These are phyloP conservation scores for Lerema accius DNA, from an alignment of 1,140 invertebrate genomes.

Conservation along the genomic window DNA sequence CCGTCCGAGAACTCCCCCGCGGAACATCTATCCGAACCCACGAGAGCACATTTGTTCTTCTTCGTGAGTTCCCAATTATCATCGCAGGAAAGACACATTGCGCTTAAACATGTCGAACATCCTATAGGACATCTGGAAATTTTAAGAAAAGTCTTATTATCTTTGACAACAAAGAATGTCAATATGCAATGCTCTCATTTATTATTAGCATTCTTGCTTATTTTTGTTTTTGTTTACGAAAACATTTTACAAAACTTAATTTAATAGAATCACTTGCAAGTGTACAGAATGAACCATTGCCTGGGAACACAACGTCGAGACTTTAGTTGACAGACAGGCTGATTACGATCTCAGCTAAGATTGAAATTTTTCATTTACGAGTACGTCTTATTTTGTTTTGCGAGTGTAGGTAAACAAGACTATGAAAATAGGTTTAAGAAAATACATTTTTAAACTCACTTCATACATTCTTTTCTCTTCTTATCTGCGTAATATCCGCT, in stretches of 20 bases:
- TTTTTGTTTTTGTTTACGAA: neutral
- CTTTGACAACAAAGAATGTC: too few relatives aligned
- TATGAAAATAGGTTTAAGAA: neutral
- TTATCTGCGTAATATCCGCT: conserved; percentile 88
- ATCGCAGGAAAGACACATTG: conserved; percentile 87
- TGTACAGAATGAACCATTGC: neutral
- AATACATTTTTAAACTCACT: conserved; percentile 55
- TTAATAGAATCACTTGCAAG: neutral
- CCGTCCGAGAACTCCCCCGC: conserved; percentile 76
- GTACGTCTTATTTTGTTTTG: conserved; percentile 3
- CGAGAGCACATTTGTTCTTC: conserved; percentile 87
- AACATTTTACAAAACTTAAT: conserved; percentile 4
- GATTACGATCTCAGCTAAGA: neutral
- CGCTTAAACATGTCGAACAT: conserved; percentile 87
- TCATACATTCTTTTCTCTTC: conserved; percentile 88
- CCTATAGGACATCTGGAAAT: conserved; percentile 86
- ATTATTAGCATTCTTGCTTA: neutral
- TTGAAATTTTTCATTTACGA: neutral
- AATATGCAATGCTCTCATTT: conserved; percentile 1
- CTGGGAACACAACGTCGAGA: neutral
- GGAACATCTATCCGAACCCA: conserved; percentile 86
- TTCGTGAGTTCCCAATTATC: conserved; percentile 88
- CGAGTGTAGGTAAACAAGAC: neutral
- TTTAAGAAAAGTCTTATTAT: too few relatives aligned
- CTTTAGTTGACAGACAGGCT: neutral